Percentiles rank a stretch among this genome's conserved stretches.
These are phyloP conservation scores for Macropus fuliginosus DNA, from an alignment of 2,797 vertebrate genomes.

Conservation along the genomic window DNA sequence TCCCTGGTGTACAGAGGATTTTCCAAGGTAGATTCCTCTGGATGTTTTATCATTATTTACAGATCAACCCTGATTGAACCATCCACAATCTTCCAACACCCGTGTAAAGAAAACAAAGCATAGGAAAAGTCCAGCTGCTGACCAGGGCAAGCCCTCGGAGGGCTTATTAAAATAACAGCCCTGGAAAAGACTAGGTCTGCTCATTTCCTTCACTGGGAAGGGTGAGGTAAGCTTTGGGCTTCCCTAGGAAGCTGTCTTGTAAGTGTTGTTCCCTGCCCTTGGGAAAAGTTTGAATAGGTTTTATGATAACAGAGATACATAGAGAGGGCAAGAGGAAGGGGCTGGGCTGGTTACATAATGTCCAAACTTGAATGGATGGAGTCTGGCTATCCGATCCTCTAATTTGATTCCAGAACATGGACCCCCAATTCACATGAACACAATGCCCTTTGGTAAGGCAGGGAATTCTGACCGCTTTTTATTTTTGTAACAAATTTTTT, in stretches of 20 bases:
- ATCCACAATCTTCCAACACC: background rate
- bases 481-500: constrained; percentile 16
- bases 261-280: constrained; percentile 75
- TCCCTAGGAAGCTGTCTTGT: constrained; percentile 77
- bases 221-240: constrained; percentile 70
- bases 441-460: constrained; percentile 43
- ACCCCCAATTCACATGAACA: constrained; percentile 39
- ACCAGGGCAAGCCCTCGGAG: constrained; percentile 82
- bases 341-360: constrained; percentile 66
- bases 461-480: constrained; percentile 57
- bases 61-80: constrained; percentile 53
- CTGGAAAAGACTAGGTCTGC: constrained; percentile 66
- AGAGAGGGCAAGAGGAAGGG: constrained; percentile 36
- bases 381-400: constrained; percentile 45
- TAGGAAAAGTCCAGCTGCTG: constrained; percentile 79
- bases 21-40: constrained; percentile 43
- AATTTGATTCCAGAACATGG: constrained; percentile 54
- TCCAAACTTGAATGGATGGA: constrained; percentile 55
- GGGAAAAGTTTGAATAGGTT: constrained; percentile 75
- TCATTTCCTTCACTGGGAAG: constrained; percentile 70
- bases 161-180: constrained; percentile 73
- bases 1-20: constrained; percentile 32
- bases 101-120: constrained; percentile 63
- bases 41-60: constrained; percentile 62
- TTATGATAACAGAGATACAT: constrained; percentile 66